Evolutionary conservation across 1,140 invertebrate species (phyloP), one percentile per base, ranked within the genome.

Genomic region (Leptestheria dahalacensis): DNA sequence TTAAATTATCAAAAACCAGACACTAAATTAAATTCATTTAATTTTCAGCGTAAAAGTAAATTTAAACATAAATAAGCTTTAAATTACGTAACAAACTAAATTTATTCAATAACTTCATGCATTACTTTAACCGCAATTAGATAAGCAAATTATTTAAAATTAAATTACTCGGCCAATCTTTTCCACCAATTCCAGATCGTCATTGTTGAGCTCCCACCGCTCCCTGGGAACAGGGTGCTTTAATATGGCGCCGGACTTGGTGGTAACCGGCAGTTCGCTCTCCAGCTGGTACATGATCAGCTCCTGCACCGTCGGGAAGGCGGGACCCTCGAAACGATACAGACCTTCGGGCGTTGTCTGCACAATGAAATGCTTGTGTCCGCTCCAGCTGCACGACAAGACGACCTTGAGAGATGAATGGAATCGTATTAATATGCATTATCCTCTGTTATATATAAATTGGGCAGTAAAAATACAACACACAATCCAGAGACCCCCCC

Each of bases 341-440:
- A 90, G 85, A 41, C 88, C 88, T 73, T 94, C 90, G 12, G 82
- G 77, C 11, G 91, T 92, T 21, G 86, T 91, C 77, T 98, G 93
- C 56, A 97, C 91, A 64, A 97, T 97, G 69, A 97, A 97, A 75
- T 98, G 94, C 71, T 94, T 93, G 67, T 93, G 89, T 6, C 88
- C 88, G 59, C 91, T 86, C 93, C 93, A 97, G 69, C 85, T 90
- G 0, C 96, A 92, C 11, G 91, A 96, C 23, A 98, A 70, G 51
- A 97, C 94, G 61, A 92, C 88, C 61, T 76, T 74, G n/a, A n/a
- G n/a, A n/a, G n/a, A n/a, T n/a, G n/a, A n/a, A n/a, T n/a, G n/a
- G n/a, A n/a, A n/a, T n/a, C n/a, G n/a, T n/a, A n/a, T n/a, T n/a
- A n/a, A n/a, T n/a, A n/a, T n/a, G n/a, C n/a, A n/a, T n/a, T n/a